Conservation (phyloP, 2,797 vertebrate species). For the Galaxias olidus region DNA sequence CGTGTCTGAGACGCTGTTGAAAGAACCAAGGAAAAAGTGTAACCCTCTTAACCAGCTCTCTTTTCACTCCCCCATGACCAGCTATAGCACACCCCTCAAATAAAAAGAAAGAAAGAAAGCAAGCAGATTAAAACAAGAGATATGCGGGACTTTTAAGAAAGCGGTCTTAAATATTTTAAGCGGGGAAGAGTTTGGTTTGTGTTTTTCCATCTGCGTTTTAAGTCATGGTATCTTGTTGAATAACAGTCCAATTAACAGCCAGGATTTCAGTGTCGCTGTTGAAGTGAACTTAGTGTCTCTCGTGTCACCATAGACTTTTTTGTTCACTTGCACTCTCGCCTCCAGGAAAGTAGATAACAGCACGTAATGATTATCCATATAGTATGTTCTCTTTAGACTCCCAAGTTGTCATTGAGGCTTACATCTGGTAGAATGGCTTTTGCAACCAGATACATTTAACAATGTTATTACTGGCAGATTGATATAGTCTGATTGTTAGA, state of each 20-base stretch:
- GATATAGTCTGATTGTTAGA: too few relatives aligned
- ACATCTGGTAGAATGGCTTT: too few relatives aligned
- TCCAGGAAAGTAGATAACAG: not conserved
- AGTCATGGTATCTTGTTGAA: constrained; percentile 33
- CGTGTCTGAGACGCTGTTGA: constrained; percentile 32
- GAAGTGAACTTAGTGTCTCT: not conserved
- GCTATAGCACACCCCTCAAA: constrained; percentile 1
- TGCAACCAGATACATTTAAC: too few relatives aligned
- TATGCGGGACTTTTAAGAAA: too few relatives aligned
- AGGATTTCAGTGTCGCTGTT: constrained; percentile 26
- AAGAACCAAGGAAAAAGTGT: constrained; percentile 19
- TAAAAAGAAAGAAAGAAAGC: not conserved
- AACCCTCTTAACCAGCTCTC: constrained; percentile 22
- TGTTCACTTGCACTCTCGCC: not conserved
- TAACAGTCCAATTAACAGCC: constrained; percentile 32
- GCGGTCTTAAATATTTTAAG: too few relatives aligned
- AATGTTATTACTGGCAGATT: too few relatives aligned
- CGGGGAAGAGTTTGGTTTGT: constrained; percentile 16
- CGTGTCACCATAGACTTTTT: not conserved
- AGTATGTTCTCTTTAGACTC: too few relatives aligned
- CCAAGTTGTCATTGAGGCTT: too few relatives aligned
- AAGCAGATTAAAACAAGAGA: too few relatives aligned
- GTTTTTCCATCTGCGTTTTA: constrained; percentile 26
- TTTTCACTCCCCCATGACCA: constrained; percentile 30
- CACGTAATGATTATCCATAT: too few relatives aligned